phyloP scores from a whole-genome alignment of 2,888 invertebrate genomes.

The Drosophila melanosoma region DNA sequence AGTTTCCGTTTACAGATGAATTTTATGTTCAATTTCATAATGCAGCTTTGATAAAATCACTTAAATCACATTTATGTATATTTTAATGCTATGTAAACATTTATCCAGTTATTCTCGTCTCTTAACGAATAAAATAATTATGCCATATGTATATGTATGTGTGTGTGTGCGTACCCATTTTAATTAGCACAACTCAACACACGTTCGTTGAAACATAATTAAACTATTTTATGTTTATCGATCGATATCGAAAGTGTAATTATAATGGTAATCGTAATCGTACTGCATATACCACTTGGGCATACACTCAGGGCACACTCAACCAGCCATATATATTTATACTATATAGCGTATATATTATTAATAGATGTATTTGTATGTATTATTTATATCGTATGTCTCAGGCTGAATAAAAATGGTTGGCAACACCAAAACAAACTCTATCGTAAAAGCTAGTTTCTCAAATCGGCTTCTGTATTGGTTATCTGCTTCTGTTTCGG shows the following conservation, averaged over 20 bases:
- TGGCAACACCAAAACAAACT: constrained; percentile 33
- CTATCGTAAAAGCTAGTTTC: constrained; percentile 13
- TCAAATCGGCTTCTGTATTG: constrained; percentile 5
- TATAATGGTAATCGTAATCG: constrained; percentile 40
- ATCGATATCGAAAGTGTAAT: constrained; percentile 29
- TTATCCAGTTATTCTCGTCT: constrained; percentile 60
- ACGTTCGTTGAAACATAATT: constrained; percentile 42
- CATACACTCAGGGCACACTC: constrained; percentile 51
- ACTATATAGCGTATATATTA: constrained; percentile 22
- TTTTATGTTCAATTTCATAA: constrained; percentile 81
- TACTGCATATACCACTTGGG: constrained; percentile 45
- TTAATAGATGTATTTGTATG: constrained; percentile 28
- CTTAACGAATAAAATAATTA: constrained; percentile 66
- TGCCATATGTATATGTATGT: constrained; percentile 27
- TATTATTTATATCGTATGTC: constrained; percentile 44
- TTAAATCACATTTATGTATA: constrained; percentile 83
- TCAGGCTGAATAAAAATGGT: constrained; percentile 35
- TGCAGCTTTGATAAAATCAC: constrained; percentile 83
- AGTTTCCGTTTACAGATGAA: constrained; percentile 64
- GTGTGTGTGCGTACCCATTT: constrained; percentile 13
- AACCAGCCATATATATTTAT: constrained; percentile 48
- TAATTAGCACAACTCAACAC: constrained; percentile 23
- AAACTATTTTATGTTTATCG: constrained; percentile 43
- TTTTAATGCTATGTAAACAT: constrained; percentile 69
- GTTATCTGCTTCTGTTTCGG: neutral